Evolutionary conservation across 2,797 vertebrate species (phyloP).

Genomic region (Agapornis canus): DNA sequence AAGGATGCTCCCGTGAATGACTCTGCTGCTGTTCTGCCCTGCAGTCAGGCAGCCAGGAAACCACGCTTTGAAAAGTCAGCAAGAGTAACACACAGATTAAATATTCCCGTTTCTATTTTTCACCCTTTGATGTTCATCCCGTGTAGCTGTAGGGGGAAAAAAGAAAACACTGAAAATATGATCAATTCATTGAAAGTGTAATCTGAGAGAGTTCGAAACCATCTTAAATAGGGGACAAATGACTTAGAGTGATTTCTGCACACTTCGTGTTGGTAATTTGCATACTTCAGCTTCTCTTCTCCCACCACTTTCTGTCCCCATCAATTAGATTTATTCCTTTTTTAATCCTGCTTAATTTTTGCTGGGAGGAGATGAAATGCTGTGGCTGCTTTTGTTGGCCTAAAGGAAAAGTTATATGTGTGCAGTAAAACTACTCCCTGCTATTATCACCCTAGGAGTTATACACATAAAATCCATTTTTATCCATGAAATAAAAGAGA

Average conservation of each 20-base stretch:
- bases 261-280: neutral
- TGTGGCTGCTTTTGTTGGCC: slow-evolving; percentile 64
- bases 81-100: neutral
- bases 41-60: neutral
- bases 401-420: slow-evolving; percentile 22
- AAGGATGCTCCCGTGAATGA: neutral
- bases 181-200: neutral
- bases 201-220: neutral
- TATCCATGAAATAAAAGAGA: slow-evolving; percentile 37
- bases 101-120: neutral
- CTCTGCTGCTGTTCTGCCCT: neutral
- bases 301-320: slow-evolving; percentile 11
- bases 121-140: slow-evolving; percentile 27
- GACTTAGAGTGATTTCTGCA: neutral
- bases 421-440: slow-evolving; percentile 57
- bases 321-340: slow-evolving; percentile 20
- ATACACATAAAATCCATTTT: slow-evolving; percentile 33
- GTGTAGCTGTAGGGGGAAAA: neutral
- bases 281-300: slow-evolving; percentile 23
- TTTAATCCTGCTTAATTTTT: slow-evolving; percentile 52
- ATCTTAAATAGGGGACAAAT: neutral
- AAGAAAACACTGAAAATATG: neutral
- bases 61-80: neutral
- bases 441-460: slow-evolving; percentile 62
- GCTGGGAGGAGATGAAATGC: slow-evolving; percentile 56